Evolutionary conservation across 2,888 invertebrate genomes (phyloP).

Genomic region (Ceratothoa steindachneri): DNA sequence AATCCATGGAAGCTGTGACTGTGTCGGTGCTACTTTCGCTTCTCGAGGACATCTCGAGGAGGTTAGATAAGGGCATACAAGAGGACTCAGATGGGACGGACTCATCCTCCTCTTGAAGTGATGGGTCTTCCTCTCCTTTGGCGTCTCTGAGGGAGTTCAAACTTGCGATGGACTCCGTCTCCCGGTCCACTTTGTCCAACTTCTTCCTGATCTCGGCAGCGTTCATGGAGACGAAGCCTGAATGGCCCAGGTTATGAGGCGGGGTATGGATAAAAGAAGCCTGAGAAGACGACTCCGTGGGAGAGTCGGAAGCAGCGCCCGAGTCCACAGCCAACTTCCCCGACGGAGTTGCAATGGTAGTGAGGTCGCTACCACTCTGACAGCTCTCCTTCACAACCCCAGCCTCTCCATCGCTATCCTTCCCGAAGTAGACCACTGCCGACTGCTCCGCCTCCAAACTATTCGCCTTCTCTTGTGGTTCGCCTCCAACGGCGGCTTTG

Average conservation of each 20-base stretch:
- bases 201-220: neutral
- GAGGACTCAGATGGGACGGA: neutral
- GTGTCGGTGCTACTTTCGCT: conserved; percentile 46
- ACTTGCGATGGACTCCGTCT: neutral
- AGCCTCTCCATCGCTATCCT: neutral
- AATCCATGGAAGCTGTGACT: conserved; percentile 43
- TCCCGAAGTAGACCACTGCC: neutral
- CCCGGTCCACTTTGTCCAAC: neutral
- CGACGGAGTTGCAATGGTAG: neutral
- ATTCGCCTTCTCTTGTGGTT: neutral
- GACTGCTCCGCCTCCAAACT: neutral
- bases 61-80: too few species aligned
- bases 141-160: neutral
- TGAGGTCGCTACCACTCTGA: neutral
- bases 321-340: too few species aligned
- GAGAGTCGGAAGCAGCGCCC: too few species aligned
- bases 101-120: neutral
- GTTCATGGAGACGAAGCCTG: neutral
- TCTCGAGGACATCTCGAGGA: conserved; percentile 44
- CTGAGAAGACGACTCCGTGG: too few species aligned
- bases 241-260: too few species aligned
- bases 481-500: neutral
- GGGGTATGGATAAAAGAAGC: too few species aligned
- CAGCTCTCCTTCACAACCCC: neutral
- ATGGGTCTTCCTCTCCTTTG: neutral